A percentile compares a stretch with the other conserved stretches of the same genome.
Conservation (phyloP, 2,888 invertebrate species). For the Megalurothrips usitatus region DNA sequence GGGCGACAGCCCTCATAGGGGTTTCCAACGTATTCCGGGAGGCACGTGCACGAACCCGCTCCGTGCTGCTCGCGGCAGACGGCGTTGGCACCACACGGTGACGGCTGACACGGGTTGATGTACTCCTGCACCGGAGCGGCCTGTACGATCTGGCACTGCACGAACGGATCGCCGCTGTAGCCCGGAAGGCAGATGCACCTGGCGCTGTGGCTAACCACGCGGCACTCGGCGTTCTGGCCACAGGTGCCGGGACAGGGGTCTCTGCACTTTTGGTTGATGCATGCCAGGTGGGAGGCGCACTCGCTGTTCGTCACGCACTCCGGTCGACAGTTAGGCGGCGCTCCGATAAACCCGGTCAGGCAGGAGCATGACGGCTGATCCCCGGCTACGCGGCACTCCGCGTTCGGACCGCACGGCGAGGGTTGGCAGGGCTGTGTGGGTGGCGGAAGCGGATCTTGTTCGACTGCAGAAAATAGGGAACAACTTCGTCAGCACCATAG, state of each 20-base stretch:
- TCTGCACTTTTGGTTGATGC: conserved; percentile 66
- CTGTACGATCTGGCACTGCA: conserved; percentile 47
- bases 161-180: conserved; percentile 63
- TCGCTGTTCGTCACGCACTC: conserved; percentile 70
- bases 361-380: conserved; percentile 68
- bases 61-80: conserved; percentile 41
- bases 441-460: neutral
- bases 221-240: conserved; percentile 64
- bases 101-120: conserved; percentile 48
- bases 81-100: conserved; percentile 43
- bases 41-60: conserved; percentile 47
- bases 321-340: conserved; percentile 67
- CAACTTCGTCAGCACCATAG: too few relatives aligned
- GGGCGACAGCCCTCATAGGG: conserved; percentile 68
- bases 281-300: conserved; percentile 63
- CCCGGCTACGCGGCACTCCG: conserved; percentile 58
- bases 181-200: conserved; percentile 59
- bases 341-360: conserved; percentile 60
- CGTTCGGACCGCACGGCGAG: conserved; percentile 63
- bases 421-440: conserved; percentile 56
- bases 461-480: neutral
- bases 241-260: conserved; percentile 67
- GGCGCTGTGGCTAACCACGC: conserved; percentile 69
- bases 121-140: conserved; percentile 28
- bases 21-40: conserved; percentile 67